phyloP scores from a whole-genome alignment of 2,888 invertebrate genomes.

The Amorpha juglandis region DNA sequence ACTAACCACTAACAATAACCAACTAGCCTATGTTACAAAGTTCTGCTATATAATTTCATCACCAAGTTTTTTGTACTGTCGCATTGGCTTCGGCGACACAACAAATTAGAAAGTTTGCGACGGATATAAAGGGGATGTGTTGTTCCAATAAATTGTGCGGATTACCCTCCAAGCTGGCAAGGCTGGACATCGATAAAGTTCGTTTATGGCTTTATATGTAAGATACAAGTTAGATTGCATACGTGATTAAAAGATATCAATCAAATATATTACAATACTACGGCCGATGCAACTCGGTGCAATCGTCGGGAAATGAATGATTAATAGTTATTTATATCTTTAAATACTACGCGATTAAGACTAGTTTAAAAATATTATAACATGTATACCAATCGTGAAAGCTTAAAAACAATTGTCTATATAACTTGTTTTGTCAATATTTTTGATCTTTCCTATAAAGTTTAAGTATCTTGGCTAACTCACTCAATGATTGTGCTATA shows the following conservation, averaged over 20 bases:
- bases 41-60: background rate
- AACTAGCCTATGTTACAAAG: background rate
- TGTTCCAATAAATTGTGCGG: slow-evolving; percentile 54
- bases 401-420: too few species aligned
- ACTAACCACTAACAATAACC: background rate
- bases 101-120: slow-evolving; percentile 68
- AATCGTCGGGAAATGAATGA: too few species aligned
- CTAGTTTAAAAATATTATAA: too few species aligned
- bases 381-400: too few species aligned
- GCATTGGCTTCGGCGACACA: slow-evolving; percentile 42
- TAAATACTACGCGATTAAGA: too few species aligned
- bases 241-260: background rate
- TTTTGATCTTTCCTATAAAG: too few species aligned
- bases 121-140: slow-evolving; percentile 48
- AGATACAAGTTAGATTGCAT: slow-evolving; percentile 18
- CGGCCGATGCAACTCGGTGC: too few species aligned
- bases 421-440: too few species aligned
- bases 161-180: slow-evolving; percentile 37
- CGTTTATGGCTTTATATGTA: slow-evolving; percentile 36
- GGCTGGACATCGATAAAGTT: slow-evolving; percentile 41
- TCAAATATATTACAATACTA: background rate
- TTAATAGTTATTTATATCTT: too few species aligned
- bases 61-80: slow-evolving; percentile 10
- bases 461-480: too few species aligned
- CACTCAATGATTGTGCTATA: too few species aligned